Evolutionary conservation across 2,888 invertebrate species (phyloP), one percentile per base, ranked within the genome.

Genomic region (Blastobasis lacticolella): DNA sequence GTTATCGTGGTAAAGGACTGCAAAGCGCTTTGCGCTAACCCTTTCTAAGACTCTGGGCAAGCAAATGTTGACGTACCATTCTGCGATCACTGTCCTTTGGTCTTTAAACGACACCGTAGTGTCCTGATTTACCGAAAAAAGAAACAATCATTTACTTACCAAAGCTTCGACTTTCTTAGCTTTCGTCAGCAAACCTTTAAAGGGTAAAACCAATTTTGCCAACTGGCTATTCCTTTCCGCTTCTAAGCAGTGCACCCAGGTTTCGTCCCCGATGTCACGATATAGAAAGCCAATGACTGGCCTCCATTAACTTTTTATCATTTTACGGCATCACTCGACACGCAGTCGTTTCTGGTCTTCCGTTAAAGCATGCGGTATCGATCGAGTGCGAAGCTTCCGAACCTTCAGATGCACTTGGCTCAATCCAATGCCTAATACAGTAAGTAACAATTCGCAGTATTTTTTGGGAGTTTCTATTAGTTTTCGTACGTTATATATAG

Each of bases 41-140:
- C 37, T 44, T 43, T 48, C 40, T 40, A 48, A 48, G 5, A 38
- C 23, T 44, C 44, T 44, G 49, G 49, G 49, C 49, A 49, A 49
- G 45, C 10, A 49, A 43, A 45, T 49, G 45, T 44, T 49, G 44
- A 42, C 43, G 5, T 37, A 42, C 44, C 37, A 44, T 38, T 45
- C 37, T 38, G 45, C 44, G 5, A 10, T 45, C 37, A 45, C 49
- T 45, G 49, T 45, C n/a, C 49, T 49, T 49, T 49, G 38, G 10
- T 49, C 36, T 47, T 49, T 44, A 53, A 49, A 47, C 36, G 44
- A 48, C 5, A 53, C 47, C 44, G 44, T 49, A 37, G 47, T 46
- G 23, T 49, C 49, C 49, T 47, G 49, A 49, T 47, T 49, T 46
- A 38, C 43, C 47, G 44, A 49, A 53, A 49, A 53, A 49, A 46